Evolutionary conservation across 2,888 invertebrate species (phyloP).

Genomic region (Odiellus spinosus): DNA sequence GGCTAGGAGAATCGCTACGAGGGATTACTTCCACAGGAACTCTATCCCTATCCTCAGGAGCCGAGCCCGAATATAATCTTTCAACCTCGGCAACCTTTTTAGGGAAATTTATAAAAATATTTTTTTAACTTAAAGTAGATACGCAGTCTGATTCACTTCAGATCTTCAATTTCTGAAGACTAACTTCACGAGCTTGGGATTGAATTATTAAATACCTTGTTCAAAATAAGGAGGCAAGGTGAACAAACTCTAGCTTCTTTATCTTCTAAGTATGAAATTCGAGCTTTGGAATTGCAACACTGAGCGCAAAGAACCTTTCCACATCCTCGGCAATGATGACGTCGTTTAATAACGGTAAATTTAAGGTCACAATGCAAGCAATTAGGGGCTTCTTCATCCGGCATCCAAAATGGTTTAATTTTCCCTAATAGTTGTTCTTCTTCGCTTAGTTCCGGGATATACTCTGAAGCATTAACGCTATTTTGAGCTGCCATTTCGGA

Average conservation of each 20-base stretch:
- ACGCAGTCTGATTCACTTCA: too few species aligned
- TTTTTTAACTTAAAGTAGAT: too few species aligned
- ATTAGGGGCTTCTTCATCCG: constrained; percentile 58
- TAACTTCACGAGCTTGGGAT: too few species aligned
- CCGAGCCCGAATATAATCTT: too few species aligned
- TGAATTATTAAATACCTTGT: constrained; percentile 1
- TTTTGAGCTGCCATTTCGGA: too few species aligned
- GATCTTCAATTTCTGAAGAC: too few species aligned
- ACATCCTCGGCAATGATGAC: constrained; percentile 52
- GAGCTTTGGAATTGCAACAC: constrained; percentile 55
- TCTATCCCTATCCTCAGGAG: not conserved
- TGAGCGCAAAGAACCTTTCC: constrained; percentile 44
- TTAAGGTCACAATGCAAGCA: constrained; percentile 67
- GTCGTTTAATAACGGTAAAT: constrained; percentile 62
- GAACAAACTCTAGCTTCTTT: constrained; percentile 63
- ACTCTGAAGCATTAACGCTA: too few species aligned
- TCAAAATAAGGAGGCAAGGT: constrained; percentile 37
- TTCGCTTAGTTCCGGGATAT: not conserved
- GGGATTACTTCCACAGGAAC: constrained; percentile 15
- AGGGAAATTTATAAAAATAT: not conserved
- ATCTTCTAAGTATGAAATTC: constrained; percentile 52
- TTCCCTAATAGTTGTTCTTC: constrained; percentile 39
- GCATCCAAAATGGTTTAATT: constrained; percentile 69
- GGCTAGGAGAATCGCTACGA: too few species aligned
- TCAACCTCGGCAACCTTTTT: too few species aligned